phyloP scores from a whole-genome alignment of 2,113 vertebrate genomes.

The Aspiorhynchus laticeps region DNA sequence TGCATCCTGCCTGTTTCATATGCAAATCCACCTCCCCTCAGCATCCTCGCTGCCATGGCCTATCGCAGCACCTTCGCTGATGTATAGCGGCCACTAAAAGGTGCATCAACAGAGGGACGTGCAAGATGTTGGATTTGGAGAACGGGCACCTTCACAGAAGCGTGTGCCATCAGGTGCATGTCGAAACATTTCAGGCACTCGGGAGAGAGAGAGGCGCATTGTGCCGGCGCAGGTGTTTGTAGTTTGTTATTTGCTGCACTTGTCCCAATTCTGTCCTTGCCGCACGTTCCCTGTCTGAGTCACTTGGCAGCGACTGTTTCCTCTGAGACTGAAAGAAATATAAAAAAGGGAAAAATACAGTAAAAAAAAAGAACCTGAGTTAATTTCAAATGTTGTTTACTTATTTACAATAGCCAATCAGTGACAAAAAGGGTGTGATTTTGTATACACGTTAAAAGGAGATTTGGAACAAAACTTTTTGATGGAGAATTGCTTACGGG shows the following conservation, averaged over 20 bases:
- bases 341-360: not conserved
- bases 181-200: slow-evolving; percentile 24
- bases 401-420: slow-evolving; percentile 29
- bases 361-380: not conserved
- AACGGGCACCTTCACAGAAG: slow-evolving; percentile 11
- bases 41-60: slow-evolving; percentile 34
- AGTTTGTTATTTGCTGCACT: slow-evolving; percentile 26
- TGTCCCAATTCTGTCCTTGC: slow-evolving; percentile 52
- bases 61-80: slow-evolving; percentile 33
- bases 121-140: not conserved
- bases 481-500: not conserved
- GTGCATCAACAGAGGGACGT: slow-evolving; percentile 15
- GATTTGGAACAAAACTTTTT: slow-evolving; percentile 1
- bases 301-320: slow-evolving; percentile 3
- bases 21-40: slow-evolving; percentile 65
- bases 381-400: not conserved
- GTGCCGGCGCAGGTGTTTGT: slow-evolving; percentile 27
- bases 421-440: not conserved
- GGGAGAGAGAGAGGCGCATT: slow-evolving; percentile 7
- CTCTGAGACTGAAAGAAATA: not conserved
- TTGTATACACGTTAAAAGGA: not conserved
- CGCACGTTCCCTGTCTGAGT: not conserved
- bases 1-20: slow-evolving; percentile 65
- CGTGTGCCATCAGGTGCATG: not conserved
- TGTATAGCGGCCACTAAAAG: slow-evolving; percentile 50